Evolutionary conservation across 2,888 invertebrate genomes (phyloP).

Genomic region (Drosophila austrosaltans): DNA sequence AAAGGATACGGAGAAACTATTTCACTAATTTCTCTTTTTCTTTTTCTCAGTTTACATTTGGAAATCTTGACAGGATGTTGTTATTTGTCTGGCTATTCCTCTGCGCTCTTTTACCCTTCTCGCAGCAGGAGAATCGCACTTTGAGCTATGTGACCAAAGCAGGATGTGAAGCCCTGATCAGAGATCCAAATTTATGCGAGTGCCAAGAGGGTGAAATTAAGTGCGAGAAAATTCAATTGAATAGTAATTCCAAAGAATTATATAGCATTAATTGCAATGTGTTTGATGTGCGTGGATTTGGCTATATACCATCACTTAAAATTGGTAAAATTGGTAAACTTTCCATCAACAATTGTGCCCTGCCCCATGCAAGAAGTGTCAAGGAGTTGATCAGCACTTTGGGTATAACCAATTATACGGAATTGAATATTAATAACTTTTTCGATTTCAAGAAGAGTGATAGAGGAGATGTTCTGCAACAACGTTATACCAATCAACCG

Average conservation of each 20-base stretch:
- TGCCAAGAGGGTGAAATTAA: conserved; percentile 66
- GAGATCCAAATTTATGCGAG: conserved; percentile 59
- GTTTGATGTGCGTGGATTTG: conserved; percentile 66
- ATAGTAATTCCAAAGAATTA: conserved; percentile 48
- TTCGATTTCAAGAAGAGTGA: conserved; percentile 58
- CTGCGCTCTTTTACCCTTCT: conserved; percentile 24
- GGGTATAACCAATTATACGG: conserved; percentile 63
- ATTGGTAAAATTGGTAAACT: conserved; percentile 53
- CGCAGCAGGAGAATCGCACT: conserved; percentile 51
- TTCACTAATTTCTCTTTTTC: conserved; percentile 28
- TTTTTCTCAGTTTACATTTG: conserved; percentile 46
- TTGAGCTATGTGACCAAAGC: conserved; percentile 49
- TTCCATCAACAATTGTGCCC: conserved; percentile 61
- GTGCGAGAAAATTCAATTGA: conserved; percentile 59
- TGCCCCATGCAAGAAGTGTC: conserved; percentile 59
- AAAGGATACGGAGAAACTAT: conserved; percentile 9
- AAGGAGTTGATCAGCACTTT: conserved; percentile 47
- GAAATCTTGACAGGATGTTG: conserved; percentile 49
- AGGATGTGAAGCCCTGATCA: conserved; percentile 59
- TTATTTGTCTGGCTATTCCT: conserved; percentile 43
- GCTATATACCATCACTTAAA: conserved; percentile 57
- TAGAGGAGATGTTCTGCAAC: conserved; percentile 59
- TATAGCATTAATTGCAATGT: conserved; percentile 59
- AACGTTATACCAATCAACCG: conserved; percentile 61
- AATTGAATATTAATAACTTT: conserved; percentile 56